phyloP scores from a whole-genome alignment of 2,888 invertebrate species.

The Pristionchus japonicus region DNA sequence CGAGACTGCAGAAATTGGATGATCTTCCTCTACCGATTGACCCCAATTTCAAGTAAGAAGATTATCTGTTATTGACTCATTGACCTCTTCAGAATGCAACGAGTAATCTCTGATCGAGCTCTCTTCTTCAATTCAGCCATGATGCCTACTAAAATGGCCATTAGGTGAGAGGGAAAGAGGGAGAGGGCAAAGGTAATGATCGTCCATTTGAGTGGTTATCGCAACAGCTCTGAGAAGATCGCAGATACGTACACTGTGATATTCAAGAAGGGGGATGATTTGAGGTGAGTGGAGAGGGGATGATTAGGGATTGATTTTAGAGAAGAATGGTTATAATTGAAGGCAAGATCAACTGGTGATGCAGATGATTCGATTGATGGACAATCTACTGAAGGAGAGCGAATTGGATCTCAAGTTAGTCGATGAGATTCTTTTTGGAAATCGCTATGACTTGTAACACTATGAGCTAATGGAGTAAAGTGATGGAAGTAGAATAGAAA shows the following conservation, averaged over 20 bases:
- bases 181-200: neutral
- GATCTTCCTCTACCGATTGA: conserved; percentile 28
- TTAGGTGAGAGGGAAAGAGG: conserved; percentile 76
- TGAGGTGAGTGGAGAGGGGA: conserved; percentile 77
- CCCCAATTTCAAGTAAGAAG: conserved; percentile 38
- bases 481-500: neutral
- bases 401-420: conserved; percentile 89
- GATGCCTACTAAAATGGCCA: conserved; percentile 93
- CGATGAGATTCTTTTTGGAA: neutral
- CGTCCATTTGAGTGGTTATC: neutral
- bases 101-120: conserved; percentile 90
- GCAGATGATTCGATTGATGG: conserved; percentile 98
- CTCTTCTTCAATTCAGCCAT: conserved; percentile 94
- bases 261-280: conserved; percentile 97
- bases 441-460: neutral
- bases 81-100: conserved; percentile 81
- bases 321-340: neutral
- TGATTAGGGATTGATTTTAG: neutral
- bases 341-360: conserved; percentile 96
- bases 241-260: conserved; percentile 88
- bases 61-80: neutral
- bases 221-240: neutral
- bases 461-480: neutral
- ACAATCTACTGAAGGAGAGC: conserved; percentile 89
- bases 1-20: neutral